Percentiles rank a stretch among this genome's conserved stretches.
phyloP scores from a whole-genome alignment of 1,140 invertebrate species.

The Linepithema humile region DNA sequence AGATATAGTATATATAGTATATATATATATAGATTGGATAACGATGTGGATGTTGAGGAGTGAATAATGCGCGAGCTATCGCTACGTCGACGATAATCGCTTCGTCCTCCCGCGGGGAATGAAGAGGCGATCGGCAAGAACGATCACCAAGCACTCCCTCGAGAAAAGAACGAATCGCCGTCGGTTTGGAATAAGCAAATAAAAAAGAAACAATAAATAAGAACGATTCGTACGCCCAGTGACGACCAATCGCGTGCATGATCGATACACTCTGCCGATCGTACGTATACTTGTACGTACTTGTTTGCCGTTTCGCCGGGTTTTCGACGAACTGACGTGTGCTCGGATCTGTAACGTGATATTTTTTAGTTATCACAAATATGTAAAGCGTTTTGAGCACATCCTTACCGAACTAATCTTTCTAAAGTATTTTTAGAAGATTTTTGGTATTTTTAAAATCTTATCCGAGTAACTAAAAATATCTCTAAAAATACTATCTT shows the following conservation, averaged over 20 bases:
- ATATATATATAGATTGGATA: constrained; percentile 45
- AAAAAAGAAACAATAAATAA: no score
- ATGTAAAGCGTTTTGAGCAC: no score
- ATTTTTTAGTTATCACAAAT: no score
- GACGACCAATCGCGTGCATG: not conserved
- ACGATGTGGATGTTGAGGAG: constrained; percentile 72
- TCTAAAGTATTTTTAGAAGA: not conserved
- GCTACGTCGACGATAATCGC: constrained; percentile 40
- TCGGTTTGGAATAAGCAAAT: not conserved
- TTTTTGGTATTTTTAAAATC: no score
- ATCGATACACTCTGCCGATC: no score
- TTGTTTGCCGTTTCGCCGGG: not conserved
- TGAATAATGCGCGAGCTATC: constrained; percentile 41
- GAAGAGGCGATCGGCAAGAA: constrained; percentile 6
- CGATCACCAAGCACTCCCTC: not conserved
- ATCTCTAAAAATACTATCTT: no score
- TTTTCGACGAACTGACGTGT: not conserved
- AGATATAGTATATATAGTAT: not conserved
- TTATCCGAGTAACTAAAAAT: no score
- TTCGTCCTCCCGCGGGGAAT: constrained; percentile 22
- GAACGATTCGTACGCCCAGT: not conserved
- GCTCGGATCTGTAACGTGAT: no score
- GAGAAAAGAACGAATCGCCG: not conserved
- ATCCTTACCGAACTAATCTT: not conserved
- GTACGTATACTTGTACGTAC: no score